Percentiles rank a stretch among this genome's conserved stretches.
Evolutionary conservation across 1,140 invertebrate genomes (phyloP).

Genomic region (Metaphire vulgaris): DNA sequence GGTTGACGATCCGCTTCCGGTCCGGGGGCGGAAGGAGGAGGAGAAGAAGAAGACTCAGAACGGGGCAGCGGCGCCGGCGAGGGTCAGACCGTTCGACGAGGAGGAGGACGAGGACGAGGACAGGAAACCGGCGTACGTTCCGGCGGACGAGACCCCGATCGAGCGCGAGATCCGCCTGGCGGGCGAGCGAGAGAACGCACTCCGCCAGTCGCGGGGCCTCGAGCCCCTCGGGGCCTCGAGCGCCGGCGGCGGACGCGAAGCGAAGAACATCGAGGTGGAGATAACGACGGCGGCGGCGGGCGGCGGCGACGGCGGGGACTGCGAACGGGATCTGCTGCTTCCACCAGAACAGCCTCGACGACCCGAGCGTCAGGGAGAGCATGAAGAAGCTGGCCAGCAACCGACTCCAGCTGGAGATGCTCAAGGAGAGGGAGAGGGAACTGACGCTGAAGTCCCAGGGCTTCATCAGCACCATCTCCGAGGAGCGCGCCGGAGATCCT

Average conservation of each 20-base stretch:
- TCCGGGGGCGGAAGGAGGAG: no score
- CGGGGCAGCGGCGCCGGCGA: not conserved
- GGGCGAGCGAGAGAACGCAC: constrained; percentile 56
- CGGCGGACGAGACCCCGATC: constrained; percentile 55
- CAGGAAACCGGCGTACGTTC: not conserved
- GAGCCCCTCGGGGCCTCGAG: not conserved
- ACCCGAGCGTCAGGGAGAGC: constrained; percentile 37
- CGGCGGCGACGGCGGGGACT: no score
- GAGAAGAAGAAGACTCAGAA: not conserved
- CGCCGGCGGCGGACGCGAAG: not conserved
- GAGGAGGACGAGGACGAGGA: not conserved
- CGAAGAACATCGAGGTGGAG: not conserved
- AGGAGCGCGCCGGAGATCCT: constrained; percentile 43
- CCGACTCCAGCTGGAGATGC: constrained; percentile 53
- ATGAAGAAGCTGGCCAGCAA: constrained; percentile 42
- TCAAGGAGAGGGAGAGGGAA: constrained; percentile 51
- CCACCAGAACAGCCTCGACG: constrained; percentile 27
- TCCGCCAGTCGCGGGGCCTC: constrained; percentile 49
- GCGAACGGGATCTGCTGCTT: not conserved
- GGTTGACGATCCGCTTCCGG: not conserved
- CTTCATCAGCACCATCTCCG: constrained; percentile 48
- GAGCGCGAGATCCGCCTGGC: constrained; percentile 57
- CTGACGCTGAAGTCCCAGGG: constrained; percentile 47
- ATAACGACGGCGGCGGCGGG: not conserved
- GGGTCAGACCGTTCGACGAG: not conserved